Evolutionary conservation across 2,888 invertebrate genomes (phyloP).

Genomic region (Pherbina coryleti): DNA sequence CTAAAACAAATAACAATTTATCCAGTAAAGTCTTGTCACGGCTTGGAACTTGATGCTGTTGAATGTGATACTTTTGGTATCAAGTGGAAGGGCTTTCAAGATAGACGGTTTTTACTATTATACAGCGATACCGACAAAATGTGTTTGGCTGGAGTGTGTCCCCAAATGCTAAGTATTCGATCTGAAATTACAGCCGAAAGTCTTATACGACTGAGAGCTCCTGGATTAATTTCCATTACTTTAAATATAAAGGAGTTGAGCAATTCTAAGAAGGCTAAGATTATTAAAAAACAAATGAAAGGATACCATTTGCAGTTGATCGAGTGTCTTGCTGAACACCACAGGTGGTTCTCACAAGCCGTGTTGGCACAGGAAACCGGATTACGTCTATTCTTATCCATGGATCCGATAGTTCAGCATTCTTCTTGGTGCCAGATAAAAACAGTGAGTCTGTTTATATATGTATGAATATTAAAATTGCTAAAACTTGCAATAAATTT

Average conservation of each 20-base stretch:
- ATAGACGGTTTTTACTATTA: constrained; percentile 39
- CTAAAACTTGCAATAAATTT: neutral
- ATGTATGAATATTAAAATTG: neutral
- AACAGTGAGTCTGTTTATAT: constrained; percentile 24
- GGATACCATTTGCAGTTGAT: constrained; percentile 28
- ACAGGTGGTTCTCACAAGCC: constrained; percentile 44
- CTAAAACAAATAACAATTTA: constrained; percentile 42
- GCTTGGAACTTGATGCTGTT: constrained; percentile 33
- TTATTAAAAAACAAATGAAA: constrained; percentile 21
- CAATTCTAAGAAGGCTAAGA: neutral
- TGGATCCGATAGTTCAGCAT: constrained; percentile 22
- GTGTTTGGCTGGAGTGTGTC: constrained; percentile 40
- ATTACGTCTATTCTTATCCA: constrained; percentile 36
- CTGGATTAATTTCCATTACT: constrained; percentile 29
- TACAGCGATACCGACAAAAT: constrained; percentile 28
- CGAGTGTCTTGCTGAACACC: constrained; percentile 40
- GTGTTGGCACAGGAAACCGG: constrained; percentile 35
- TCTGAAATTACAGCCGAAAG: constrained; percentile 28
- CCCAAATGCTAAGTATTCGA: constrained; percentile 42
- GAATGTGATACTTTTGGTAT: constrained; percentile 41
- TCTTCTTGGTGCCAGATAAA: constrained; percentile 33
- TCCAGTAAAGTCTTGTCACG: constrained; percentile 43
- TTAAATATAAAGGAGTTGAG: constrained; percentile 34
- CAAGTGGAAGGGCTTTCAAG: constrained; percentile 27
- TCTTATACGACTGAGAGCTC: constrained; percentile 32